These are phyloP conservation scores for Xerus inauris DNA, from an alignment of 2,113 vertebrate species.

Conservation along the genomic window DNA sequence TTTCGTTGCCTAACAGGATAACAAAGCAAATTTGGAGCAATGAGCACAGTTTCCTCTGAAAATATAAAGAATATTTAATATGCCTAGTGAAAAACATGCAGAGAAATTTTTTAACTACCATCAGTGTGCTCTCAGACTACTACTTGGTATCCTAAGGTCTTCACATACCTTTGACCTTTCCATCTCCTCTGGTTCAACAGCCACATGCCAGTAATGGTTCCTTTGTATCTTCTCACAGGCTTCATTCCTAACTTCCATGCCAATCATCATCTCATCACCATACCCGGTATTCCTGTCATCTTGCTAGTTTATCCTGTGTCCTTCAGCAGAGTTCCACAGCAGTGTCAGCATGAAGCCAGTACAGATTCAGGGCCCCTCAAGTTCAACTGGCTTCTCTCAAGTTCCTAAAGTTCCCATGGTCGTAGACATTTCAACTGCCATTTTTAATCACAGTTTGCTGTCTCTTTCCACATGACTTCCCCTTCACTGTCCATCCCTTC, in stretches of 20 bases:
- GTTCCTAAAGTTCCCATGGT: not conserved
- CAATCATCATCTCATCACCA: not conserved
- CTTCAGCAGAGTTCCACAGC: not conserved
- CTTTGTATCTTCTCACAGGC: not conserved
- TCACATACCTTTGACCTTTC: not conserved
- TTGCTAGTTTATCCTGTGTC: not conserved
- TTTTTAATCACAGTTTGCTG: not conserved
- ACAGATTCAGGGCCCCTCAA: not conserved
- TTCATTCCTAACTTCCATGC: not conserved
- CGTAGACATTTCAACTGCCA: not conserved
- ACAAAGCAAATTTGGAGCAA: not conserved
- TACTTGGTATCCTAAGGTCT: not conserved
- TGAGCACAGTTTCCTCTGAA: not conserved
- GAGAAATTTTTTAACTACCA: not conserved
- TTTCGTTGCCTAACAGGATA: not conserved
- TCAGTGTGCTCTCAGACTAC: not conserved
- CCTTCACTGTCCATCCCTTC: not conserved
- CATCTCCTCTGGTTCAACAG: not conserved
- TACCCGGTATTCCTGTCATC: not conserved
- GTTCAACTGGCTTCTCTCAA: not conserved
- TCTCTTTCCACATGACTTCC: not conserved
- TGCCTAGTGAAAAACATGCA: not conserved
- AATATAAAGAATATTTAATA: not conserved
- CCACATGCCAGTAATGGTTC: not conserved
- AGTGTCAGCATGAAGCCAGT: not conserved